Evolutionary conservation across 2,888 invertebrate genomes (phyloP), one percentile per base, ranked within the genome.

Genomic region (Phoenoteleia sp.): DNA sequence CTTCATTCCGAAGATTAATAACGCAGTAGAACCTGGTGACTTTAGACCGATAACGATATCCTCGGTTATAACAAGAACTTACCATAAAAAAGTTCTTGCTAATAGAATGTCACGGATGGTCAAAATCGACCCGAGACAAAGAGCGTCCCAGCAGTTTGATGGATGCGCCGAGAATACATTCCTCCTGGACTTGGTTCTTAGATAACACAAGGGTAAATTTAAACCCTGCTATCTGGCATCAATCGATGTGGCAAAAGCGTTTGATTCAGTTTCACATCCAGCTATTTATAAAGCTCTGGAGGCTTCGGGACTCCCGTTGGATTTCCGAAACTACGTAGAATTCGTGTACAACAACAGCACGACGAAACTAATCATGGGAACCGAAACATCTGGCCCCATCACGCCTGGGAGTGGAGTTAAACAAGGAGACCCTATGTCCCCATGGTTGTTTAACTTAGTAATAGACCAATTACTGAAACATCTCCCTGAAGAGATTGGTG

Each of bases 301-400:
- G 15, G 21, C 36, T 2, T 19, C 0, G 13, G 62, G 74, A 2
- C 1, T 62, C 0, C 74, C 62, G 21, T 2, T 6, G 13, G 23
- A 1, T 2, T 15, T 71, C 2, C 2, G 7, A 11, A 1, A 6
- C 3, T 54, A 71, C 17, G 3, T 69, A 1, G 27, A 2, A 3
- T 86, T 84, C 52, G 87, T 89, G 85, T 88, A 88, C 84, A 86
- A 23, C 85, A 88, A 87, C 75, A 27, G 86, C 81, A 86, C 87
- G 75, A 87, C 83, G 3, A 11, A 7, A 11, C 9, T 33, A 2
- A 15, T 45, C 45, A n/a, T 6, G 45, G 45, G 11, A 9, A 7
- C 13, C 42, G 62, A 13, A n/a, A n/a, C n/a, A n/a, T n/a, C n/a
- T n/a, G n/a, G n/a, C n/a, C n/a, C n/a, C n/a, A n/a, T n/a, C n/a